Evolutionary conservation across 2,797 vertebrate species (phyloP), one percentile per base, ranked within the genome.

Genomic region (Poeciliopsis gracilis): DNA sequence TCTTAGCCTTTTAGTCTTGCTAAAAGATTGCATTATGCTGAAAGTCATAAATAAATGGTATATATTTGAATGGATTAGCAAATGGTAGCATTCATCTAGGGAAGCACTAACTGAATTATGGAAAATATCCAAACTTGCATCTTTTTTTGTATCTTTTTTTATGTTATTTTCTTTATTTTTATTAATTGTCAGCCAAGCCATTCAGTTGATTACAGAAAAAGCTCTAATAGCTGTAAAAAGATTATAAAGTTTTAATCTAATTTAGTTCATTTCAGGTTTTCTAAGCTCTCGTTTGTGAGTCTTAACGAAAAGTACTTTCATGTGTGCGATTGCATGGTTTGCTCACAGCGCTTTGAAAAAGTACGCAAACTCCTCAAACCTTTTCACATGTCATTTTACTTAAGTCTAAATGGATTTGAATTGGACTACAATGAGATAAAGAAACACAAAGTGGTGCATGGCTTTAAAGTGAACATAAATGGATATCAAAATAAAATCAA

Each of bases 61-160:
- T 86, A 91, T 84, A 92, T 91, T 91, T 89, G 83, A 92, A 91
- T 85, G 90, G 85, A 92, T 93, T 92, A 89, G 87, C 61, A 82
- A 89, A 86, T 82, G 80, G 78, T 74, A 70, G 84, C 84, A 90
- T 92, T 89, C 76, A 78, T 91, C 84, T 81, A 84, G 76, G 51
- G 69, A 55, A 53, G 0, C 3, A 66, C 67, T 84, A 83, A 90
- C 74, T 89, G 25, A 89, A 90, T 87, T 87, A 80, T 86, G 79
- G 70, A 88, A 46, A 80, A 82, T 84, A 76, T 81, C 77, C 45
- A 76, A 82, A 88, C 51, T 76, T 82, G 4, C 57, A 33, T 75
- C 57, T 77, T 83, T 78, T 9, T 49, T 36, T 11, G 10, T 11
- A 11, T 11, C 41, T 41, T 43, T 43, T 43, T 53, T 53, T 53